A percentile compares a stretch with the other conserved stretches of the same genome.
Conservation (phyloP, 2,888 invertebrate species). For the Scotopteryx bipunctaria region DNA sequence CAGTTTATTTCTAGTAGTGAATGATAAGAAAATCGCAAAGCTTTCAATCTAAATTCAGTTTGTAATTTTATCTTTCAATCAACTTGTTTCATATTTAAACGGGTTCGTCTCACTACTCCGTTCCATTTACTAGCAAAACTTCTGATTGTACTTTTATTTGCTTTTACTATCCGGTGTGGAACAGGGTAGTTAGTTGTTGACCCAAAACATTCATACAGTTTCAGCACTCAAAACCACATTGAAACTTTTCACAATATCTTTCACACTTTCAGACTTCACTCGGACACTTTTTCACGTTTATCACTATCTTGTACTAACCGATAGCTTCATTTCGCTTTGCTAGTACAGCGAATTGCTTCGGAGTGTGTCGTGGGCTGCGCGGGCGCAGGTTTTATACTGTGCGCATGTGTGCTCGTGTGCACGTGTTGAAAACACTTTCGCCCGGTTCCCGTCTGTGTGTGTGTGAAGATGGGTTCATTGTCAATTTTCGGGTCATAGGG, state of each 20-base stretch:
- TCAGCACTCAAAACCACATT: neutral
- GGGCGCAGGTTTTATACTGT: conserved; percentile 70
- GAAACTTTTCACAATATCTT: conserved; percentile 7
- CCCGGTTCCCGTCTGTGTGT: conserved; percentile 55
- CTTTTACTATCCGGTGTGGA: no score
- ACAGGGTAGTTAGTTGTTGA: neutral
- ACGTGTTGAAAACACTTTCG: conserved; percentile 77
- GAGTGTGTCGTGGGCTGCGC: conserved; percentile 62
- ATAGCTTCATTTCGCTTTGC: conserved; percentile 79
- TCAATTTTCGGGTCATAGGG: conserved; percentile 20
- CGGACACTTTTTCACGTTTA: conserved; percentile 1
- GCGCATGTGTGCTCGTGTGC: conserved; percentile 64
- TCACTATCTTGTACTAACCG: conserved; percentile 63
- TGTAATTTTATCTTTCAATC: neutral
- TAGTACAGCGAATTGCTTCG: conserved; percentile 73
- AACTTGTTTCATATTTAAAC: no score
- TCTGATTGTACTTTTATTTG: no score
- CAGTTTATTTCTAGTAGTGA: neutral
- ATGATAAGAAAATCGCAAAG: neutral
- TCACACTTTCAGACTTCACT: conserved; percentile 10
- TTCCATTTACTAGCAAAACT: no score
- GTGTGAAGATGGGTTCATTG: conserved; percentile 43
- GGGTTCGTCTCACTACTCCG: no score
- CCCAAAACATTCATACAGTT: neutral
- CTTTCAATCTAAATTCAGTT: neutral